Evolutionary conservation across 2,888 invertebrate genomes (phyloP).

Genomic region (Bombyx huttoni): DNA sequence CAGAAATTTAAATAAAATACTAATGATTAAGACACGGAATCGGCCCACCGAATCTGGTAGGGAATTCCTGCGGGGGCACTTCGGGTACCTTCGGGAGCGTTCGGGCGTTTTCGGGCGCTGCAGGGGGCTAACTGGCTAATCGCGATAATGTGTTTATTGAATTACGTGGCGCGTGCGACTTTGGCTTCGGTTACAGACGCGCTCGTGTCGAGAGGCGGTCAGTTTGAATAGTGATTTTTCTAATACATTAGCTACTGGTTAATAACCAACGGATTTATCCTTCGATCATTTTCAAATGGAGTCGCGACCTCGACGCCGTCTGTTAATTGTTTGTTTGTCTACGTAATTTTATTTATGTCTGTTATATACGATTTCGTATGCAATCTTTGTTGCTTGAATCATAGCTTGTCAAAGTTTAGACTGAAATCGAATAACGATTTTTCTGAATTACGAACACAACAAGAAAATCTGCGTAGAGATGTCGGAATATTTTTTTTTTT

Average conservation of each 20-base stretch:
- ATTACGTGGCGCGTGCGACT: conserved; percentile 66
- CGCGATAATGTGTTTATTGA: conserved; percentile 73
- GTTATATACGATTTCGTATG: too few species aligned
- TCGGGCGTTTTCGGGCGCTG: conserved; percentile 29
- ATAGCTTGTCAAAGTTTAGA: neutral
- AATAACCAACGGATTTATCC: too few species aligned
- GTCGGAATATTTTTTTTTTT: neutral
- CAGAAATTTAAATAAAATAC: conserved; percentile 46
- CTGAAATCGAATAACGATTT: neutral
- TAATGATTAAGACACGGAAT: conserved; percentile 58
- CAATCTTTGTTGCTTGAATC: too few species aligned
- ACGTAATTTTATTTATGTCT: too few species aligned
- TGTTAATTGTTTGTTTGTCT: too few species aligned
- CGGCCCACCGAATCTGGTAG: conserved; percentile 20
- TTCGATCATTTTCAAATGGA: too few species aligned
- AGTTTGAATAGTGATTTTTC: too few species aligned
- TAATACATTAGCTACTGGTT: too few species aligned
- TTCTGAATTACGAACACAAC: conserved; percentile 3
- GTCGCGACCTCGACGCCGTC: too few species aligned
- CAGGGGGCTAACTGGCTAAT: conserved; percentile 55
- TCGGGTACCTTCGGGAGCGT: conserved; percentile 24
- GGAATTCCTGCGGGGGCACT: conserved; percentile 35
- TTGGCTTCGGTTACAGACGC: conserved; percentile 29
- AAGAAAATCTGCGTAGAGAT: too few species aligned
- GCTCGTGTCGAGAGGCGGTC: too few species aligned